Percentiles rank a stretch among this genome's conserved stretches.
Conservation (phyloP, 2,888 invertebrate species). For the Stenoptilia bipunctidactyla region DNA sequence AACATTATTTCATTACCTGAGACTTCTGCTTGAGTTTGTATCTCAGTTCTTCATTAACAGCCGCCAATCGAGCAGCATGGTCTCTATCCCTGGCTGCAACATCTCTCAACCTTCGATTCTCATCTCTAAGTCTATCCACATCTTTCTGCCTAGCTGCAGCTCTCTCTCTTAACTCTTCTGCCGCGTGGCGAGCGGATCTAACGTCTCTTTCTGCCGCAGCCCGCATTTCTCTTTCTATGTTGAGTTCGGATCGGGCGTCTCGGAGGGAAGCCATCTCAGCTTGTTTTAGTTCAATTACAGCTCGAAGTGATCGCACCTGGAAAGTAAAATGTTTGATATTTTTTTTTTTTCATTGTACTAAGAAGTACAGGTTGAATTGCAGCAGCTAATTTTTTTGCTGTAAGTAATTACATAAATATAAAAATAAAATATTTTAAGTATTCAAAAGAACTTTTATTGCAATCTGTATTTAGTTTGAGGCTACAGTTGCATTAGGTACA, state of each 20-base stretch:
- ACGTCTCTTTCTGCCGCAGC: constrained; percentile 79
- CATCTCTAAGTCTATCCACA: constrained; percentile 65
- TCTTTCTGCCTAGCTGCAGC: constrained; percentile 81
- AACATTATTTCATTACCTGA: constrained; percentile 76
- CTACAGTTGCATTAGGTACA: no score
- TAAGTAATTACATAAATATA: no score
- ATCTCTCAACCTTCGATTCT: constrained; percentile 81
- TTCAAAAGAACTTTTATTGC: no score
- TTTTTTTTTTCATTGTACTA: no score
- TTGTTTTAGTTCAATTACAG: constrained; percentile 90
- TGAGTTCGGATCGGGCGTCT: constrained; percentile 77
- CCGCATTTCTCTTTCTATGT: constrained; percentile 81
- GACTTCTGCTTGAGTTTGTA: constrained; percentile 89
- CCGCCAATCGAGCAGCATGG: constrained; percentile 81
- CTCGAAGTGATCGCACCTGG: constrained; percentile 78
- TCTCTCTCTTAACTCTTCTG: constrained; percentile 88
- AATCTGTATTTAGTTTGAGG: no score
- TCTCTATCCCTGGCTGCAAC: constrained; percentile 82
- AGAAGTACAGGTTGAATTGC: no score
- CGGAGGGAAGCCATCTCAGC: constrained; percentile 85
- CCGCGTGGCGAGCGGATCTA: constrained; percentile 83
- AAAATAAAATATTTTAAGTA: no score
- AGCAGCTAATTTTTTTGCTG: no score
- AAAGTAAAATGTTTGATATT: no score
- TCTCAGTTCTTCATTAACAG: constrained; percentile 89